These are phyloP conservation scores for Alauda arvensis DNA, from an alignment of 2,797 vertebrate genomes.

Conservation along the genomic window DNA sequence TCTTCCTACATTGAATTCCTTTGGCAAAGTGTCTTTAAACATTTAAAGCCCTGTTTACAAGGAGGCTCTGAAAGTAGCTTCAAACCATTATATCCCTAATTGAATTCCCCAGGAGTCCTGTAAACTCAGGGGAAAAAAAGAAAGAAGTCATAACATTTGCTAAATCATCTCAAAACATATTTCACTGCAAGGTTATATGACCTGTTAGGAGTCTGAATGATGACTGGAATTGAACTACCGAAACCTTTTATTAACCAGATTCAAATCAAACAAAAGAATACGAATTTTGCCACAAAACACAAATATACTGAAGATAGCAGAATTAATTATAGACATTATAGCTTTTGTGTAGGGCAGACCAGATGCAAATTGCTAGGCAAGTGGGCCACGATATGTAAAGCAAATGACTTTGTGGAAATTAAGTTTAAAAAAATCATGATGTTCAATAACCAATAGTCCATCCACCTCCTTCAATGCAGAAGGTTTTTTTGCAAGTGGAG, in stretches of 20 bases:
- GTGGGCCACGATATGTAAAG: background rate
- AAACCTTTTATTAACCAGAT: constrained; percentile 65
- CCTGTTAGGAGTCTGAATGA: constrained; percentile 63
- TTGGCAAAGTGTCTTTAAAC: constrained; percentile 79
- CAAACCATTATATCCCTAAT: constrained; percentile 80
- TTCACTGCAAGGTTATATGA: constrained; percentile 74
- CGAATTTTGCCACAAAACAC: constrained; percentile 40
- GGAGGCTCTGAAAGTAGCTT: constrained; percentile 77
- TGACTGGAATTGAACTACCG: constrained; percentile 63
- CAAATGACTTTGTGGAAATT: background rate
- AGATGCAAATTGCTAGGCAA: constrained; percentile 19
- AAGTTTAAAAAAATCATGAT: background rate
- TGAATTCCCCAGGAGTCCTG: constrained; percentile 81
- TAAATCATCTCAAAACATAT: constrained; percentile 76
- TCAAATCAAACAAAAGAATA: constrained; percentile 60
- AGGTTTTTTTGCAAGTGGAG: background rate
- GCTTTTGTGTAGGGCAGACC: background rate
- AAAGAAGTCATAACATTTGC: constrained; percentile 76
- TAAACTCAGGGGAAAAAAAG: constrained; percentile 76
- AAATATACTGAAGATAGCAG: constrained; percentile 38
- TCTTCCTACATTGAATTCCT: constrained; percentile 77
- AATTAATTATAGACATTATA: constrained; percentile 10
- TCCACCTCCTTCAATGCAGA: background rate
- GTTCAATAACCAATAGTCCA: constrained; percentile 1
- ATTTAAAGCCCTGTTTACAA: constrained; percentile 81